These are phyloP conservation scores for Aptenodytes patagonicus DNA, from an alignment of 2,113 vertebrate species.

Conservation along the genomic window DNA sequence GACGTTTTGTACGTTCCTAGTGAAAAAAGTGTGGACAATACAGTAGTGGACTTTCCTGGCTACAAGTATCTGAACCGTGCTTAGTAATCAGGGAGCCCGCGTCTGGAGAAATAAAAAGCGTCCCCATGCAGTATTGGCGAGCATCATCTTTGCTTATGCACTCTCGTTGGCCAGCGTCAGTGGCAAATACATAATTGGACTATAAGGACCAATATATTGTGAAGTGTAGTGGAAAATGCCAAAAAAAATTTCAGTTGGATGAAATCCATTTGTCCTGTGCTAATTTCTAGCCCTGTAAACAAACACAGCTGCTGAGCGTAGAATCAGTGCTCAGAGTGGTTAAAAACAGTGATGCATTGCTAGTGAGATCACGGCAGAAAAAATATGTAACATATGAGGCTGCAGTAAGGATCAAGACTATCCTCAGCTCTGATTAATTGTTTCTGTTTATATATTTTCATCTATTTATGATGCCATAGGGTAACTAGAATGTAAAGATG, in stretches of 20 bases:
- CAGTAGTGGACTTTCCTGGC: neutral
- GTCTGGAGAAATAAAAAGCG: neutral
- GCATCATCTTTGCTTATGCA: neutral
- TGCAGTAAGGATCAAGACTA: neutral
- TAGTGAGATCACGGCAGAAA: conserved; percentile 63
- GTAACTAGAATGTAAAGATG: neutral
- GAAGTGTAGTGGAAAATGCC: conserved; percentile 68
- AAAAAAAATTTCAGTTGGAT: conserved; percentile 60
- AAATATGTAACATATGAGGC: conserved; percentile 32
- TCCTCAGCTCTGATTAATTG: conserved; percentile 39
- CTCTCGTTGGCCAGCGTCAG: conserved; percentile 23
- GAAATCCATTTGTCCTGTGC: conserved; percentile 65
- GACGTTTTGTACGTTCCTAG: neutral
- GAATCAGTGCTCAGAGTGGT: conserved; percentile 66
- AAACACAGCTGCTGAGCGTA: conserved; percentile 80
- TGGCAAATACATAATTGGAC: conserved; percentile 62
- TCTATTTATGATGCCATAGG: conserved; percentile 12
- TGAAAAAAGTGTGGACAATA: neutral
- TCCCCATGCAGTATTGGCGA: neutral
- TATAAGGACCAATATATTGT: conserved; percentile 67
- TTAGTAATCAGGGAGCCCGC: neutral
- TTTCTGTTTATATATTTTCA: conserved; percentile 37
- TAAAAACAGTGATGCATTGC: conserved; percentile 64
- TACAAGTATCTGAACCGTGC: neutral
- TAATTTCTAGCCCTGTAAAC: conserved; percentile 78